Base-by-base conservation (phyloP, 2,888 invertebrate genomes). In the Idaea straminata region DNA sequence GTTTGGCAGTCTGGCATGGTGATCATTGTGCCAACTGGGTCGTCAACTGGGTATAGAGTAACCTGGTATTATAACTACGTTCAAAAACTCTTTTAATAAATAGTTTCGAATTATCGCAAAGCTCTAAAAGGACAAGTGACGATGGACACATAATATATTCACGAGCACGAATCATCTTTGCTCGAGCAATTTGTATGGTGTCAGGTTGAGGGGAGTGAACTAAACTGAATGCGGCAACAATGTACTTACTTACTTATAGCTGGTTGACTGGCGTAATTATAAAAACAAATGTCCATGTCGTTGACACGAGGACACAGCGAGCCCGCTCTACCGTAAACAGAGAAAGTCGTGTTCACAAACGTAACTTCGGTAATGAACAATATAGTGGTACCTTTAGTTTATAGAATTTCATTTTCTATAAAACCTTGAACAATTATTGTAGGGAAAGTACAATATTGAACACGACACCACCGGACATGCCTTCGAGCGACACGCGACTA, bases 331-430 rank as follows among this genome's bases (percentile, higher is more conserved):
- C 77, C 89, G 75, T 86, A 85, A 85, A 82, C 77, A 77, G 88
- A 84, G 91, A 91, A 89, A 91, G 88, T 88, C 76, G 68, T 73
- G 70, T 69, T 70, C 71, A 74, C 69, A 70, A 74, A 70, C 77
- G 78, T 77, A 74, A 72, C 75, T 80, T 79, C 77, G 76, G 81
- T 82, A 82, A 83, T 81, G 79, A 80, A 83, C 78, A 81, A 15
- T 77, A 80, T 83, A 25, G 25, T 2, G 25, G 25, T 25, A 25
- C 25, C 25, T 25, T n/a, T 25, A 25, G 25, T 25, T 25, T 25
- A 86, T 83, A 76, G 76, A 80, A 78, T 87, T 86, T 86, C 86
- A 75, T 80, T 88, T 87, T 88, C 87, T 82, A 83, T 80, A 74
- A 74, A 77, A 77, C 76, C 76, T 76, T 79, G 78, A 75, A 75